Percentiles rank a stretch among this genome's conserved stretches.
Conservation (phyloP, 2,888 invertebrate genomes). For the Acleris sparsana region DNA sequence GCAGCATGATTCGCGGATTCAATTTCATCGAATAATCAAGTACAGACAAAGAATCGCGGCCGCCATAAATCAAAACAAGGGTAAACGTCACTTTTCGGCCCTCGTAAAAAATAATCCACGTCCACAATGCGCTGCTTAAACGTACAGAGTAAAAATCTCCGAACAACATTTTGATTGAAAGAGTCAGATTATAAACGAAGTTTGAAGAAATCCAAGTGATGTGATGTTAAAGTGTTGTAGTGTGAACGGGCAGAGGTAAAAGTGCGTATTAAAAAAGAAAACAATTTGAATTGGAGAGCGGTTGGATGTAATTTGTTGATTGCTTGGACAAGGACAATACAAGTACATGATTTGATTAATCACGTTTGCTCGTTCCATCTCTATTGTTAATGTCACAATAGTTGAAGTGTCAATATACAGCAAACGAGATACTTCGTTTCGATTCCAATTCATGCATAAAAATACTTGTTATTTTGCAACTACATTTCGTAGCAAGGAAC, state of each 20-base stretch:
- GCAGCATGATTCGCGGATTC: constrained; percentile 46
- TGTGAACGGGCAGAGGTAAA: constrained; percentile 46
- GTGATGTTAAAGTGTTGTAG: constrained; percentile 40
- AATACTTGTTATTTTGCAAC: too few species aligned
- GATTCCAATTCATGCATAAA: too few species aligned
- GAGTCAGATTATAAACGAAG: constrained; percentile 8
- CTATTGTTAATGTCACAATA: too few species aligned
- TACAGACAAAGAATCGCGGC: constrained; percentile 51
- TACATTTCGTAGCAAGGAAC: constrained; percentile 8
- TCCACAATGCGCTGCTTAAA: constrained; percentile 42
- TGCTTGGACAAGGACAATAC: constrained; percentile 41
- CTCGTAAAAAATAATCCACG: constrained; percentile 56
- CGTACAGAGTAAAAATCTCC: constrained; percentile 38
- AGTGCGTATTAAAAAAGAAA: constrained; percentile 57
- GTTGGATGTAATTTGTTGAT: constrained; percentile 58
- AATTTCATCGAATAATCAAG: constrained; percentile 57
- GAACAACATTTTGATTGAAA: background rate
- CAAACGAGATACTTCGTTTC: too few species aligned
- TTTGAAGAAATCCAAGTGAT: constrained; percentile 23
- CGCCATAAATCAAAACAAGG: constrained; percentile 65
- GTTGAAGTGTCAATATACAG: too few species aligned
- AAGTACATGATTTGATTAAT: constrained; percentile 3
- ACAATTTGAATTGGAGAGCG: constrained; percentile 57
- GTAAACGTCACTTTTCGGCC: constrained; percentile 68
- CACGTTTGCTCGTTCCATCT: too few species aligned